Base-by-base conservation (phyloP, 2,113 vertebrate genomes). In the Eurystomus gularis region DNA sequence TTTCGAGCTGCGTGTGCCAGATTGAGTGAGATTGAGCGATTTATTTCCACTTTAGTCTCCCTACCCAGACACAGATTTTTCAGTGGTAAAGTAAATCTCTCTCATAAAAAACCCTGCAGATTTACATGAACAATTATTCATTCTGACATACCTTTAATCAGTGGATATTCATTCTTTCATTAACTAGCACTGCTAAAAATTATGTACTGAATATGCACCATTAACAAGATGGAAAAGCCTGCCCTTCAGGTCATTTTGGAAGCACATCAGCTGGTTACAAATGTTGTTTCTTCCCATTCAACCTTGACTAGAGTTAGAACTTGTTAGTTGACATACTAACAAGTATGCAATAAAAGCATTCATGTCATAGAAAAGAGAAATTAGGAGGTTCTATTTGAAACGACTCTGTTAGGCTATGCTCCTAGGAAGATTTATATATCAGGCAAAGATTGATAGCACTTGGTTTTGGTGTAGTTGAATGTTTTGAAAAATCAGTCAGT, bases 111-210 rank as follows among this genome's bases (percentile, higher is more conserved):
- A 83, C 35, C 33, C n/a, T 42, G 52, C 17, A 91, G 48, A 72
- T 80, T 78, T 39, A 57, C n/a, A 79, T 48, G 28, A 75, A 65
- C 87, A 95, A 96, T 95, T 94, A 91, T 17, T 81, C n/a, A 71
- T 94, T 95, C 70, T 94, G 92, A 96, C 85, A 70, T 88, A 75
- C 11, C 40, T 96, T 97, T 97, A 91, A 97, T 97, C 86, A 94
- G 76, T 66, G 60, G 61, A 68, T 95, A 87, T 69, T 86, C 49
- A 79, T 88, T 95, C 31, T 65, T 86, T 95, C 52, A 95, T 95
- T 95, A 94, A 90, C 58, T 70, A 89, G 61, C 86, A 94, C 72
- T 93, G 62, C 75, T 96, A 96, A 96, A 97, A 96, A 94, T 62
- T 79, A 89, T 28, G 28, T 75, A 83, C 66, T 70, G 52, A 78